Percentiles rank a stretch among this genome's conserved stretches.
These are phyloP conservation scores for Gopherus flavomarginatus DNA, from an alignment of 2,113 vertebrate genomes.

Conservation along the genomic window DNA sequence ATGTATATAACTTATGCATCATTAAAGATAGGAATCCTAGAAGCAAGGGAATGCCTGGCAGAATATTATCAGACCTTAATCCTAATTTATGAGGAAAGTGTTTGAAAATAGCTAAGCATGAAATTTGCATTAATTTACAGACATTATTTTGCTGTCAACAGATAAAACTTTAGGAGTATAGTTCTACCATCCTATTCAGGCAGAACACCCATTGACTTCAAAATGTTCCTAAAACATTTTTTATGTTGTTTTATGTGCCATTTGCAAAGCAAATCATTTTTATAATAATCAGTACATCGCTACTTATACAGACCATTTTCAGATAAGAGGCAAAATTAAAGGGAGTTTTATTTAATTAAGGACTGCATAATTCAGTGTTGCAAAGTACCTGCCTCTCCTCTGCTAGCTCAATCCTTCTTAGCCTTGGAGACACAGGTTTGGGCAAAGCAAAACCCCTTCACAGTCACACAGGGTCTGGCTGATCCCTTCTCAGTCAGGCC, in stretches of 20 bases:
- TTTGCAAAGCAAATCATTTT: background rate
- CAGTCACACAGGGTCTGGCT: too few relatives aligned
- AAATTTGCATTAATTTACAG: slow-evolving; percentile 1
- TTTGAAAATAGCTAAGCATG: background rate
- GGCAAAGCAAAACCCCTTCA: too few relatives aligned
- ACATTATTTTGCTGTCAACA: slow-evolving; percentile 20
- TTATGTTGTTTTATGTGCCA: background rate
- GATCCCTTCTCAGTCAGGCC: too few relatives aligned
- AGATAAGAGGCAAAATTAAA: background rate
- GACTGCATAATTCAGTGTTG: background rate
- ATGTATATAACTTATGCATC: background rate
- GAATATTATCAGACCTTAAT: background rate
- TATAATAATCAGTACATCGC: background rate
- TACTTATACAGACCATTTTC: background rate
- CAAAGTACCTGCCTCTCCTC: too few relatives aligned
- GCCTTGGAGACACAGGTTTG: too few relatives aligned
- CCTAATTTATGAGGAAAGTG: background rate
- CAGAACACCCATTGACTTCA: background rate
- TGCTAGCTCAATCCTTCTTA: too few relatives aligned
- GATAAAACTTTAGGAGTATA: background rate
- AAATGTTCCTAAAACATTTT: background rate
- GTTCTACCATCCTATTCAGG: background rate
- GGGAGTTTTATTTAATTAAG: background rate
- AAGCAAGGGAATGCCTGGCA: background rate
- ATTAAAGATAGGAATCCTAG: background rate